phyloP scores from a whole-genome alignment of 1,140 invertebrate species.

The Pinna nobilis region DNA sequence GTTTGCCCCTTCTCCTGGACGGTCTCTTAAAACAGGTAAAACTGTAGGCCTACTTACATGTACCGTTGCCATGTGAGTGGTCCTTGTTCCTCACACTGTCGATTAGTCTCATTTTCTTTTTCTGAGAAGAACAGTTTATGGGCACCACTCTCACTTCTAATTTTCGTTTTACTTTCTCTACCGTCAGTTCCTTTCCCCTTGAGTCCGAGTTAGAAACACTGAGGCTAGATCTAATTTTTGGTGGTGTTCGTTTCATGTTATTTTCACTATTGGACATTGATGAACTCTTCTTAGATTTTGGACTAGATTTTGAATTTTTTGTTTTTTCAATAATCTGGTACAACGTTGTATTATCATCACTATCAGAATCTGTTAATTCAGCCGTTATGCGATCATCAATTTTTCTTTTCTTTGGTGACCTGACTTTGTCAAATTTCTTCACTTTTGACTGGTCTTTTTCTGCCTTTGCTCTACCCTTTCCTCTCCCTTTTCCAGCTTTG shows the following conservation, averaged over 20 bases:
- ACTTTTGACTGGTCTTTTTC: background rate
- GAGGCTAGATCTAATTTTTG: conserved; percentile 9
- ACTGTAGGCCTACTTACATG: too few relatives aligned
- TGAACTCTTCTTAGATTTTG: conserved; percentile 7
- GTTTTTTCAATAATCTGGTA: conserved; percentile 15
- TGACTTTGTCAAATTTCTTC: background rate
- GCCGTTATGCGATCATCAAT: conserved; percentile 1
- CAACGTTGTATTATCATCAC: conserved; percentile 50
- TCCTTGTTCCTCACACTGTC: conserved; percentile 32
- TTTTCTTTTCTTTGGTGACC: conserved; percentile 13
- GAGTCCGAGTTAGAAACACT: conserved; percentile 1
- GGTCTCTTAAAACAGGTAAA: too few relatives aligned
- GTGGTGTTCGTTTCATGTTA: conserved; percentile 11
- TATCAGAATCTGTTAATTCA: conserved; percentile 26
- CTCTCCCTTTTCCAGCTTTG: conserved; percentile 12
- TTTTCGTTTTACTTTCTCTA: conserved; percentile 4
- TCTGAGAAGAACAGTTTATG: background rate
- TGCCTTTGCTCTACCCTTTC: conserved; percentile 13
- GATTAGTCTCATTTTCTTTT: conserved; percentile 41
- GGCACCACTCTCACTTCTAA: conserved; percentile 11
- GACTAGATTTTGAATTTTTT: conserved; percentile 13
- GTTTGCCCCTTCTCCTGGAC: too few relatives aligned
- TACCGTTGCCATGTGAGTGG: conserved; percentile 3
- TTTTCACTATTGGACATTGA: conserved; percentile 16
- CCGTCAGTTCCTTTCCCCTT: conserved; percentile 15